Evolutionary conservation across 2,797 vertebrate genomes (phyloP).

Genomic region (Otolemur crassicaudatus): DNA sequence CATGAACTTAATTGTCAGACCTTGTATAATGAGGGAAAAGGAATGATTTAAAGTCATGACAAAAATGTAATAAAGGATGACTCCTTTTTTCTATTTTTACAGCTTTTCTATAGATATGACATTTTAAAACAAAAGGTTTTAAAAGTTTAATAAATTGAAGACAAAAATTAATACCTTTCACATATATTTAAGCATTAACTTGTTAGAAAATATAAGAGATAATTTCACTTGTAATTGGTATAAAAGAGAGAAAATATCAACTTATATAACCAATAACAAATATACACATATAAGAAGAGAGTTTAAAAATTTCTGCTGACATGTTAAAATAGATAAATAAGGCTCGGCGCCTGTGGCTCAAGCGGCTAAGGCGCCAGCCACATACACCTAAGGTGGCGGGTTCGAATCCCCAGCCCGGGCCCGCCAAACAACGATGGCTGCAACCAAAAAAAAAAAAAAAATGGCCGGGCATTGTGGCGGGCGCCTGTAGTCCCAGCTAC

Average conservation of each 20-base stretch:
- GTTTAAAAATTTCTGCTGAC: constrained; percentile 9
- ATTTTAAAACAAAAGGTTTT: neutral
- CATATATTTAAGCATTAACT: neutral
- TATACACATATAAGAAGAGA: neutral
- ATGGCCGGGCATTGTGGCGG: no score
- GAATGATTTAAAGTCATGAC: neutral
- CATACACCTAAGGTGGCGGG: no score
- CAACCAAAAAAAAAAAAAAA: no score
- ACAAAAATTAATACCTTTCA: neutral
- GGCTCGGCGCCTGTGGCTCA: no score
- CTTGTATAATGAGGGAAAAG: neutral
- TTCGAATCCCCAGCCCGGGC: no score
- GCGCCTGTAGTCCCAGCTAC: no score
- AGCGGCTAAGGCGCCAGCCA: no score
- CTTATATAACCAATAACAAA: constrained; percentile 20
- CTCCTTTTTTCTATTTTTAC: constrained; percentile 26
- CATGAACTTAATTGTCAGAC: no score
- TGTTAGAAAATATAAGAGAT: constrained; percentile 35
- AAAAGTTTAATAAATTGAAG: neutral
- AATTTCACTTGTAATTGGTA: constrained; percentile 15
- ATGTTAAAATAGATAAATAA: neutral
- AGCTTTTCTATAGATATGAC: constrained; percentile 19
- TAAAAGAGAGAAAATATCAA: neutral
- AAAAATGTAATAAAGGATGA: neutral
- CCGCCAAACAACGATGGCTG: no score